Evolutionary conservation across 2,113 vertebrate genomes (phyloP).

Genomic region (Elgaria multicarinata): DNA sequence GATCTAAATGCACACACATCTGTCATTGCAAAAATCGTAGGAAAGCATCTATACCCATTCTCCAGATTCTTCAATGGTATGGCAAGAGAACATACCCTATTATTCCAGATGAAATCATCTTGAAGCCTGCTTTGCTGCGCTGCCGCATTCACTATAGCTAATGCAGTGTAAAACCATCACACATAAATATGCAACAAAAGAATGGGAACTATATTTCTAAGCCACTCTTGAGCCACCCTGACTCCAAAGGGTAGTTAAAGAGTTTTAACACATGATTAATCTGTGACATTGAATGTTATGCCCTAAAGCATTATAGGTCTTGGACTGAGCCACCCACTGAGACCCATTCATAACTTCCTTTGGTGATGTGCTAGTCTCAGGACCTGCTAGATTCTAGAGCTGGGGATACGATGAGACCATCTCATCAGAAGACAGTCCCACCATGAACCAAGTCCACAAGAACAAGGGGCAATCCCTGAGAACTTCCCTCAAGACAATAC

Average conservation of each 20-base stretch:
- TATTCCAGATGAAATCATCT: not conserved
- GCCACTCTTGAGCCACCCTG: not conserved
- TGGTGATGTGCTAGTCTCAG: not conserved
- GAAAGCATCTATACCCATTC: not conserved
- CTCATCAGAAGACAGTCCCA: not conserved
- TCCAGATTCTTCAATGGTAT: not conserved
- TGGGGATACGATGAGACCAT: not conserved
- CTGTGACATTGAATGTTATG: not conserved
- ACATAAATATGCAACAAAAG: not conserved
- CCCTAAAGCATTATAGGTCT: not conserved
- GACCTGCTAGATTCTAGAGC: not conserved
- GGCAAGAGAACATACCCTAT: not conserved
- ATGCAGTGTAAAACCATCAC: not conserved
- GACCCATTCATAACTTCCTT: not conserved
- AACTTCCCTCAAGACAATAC: not conserved
- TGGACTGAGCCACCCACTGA: not conserved
- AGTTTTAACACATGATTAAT: not conserved
- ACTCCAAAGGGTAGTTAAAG: not conserved
- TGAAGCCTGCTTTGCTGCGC: not conserved
- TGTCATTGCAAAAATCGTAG: not conserved
- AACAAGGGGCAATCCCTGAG: not conserved
- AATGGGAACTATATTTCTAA: not conserved
- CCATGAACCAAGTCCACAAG: not conserved
- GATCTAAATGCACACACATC: not conserved
- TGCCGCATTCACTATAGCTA: not conserved